These are phyloP conservation scores for Botrylloides violaceus DNA, from an alignment of 23 tunicate species.

Conservation along the genomic window DNA sequence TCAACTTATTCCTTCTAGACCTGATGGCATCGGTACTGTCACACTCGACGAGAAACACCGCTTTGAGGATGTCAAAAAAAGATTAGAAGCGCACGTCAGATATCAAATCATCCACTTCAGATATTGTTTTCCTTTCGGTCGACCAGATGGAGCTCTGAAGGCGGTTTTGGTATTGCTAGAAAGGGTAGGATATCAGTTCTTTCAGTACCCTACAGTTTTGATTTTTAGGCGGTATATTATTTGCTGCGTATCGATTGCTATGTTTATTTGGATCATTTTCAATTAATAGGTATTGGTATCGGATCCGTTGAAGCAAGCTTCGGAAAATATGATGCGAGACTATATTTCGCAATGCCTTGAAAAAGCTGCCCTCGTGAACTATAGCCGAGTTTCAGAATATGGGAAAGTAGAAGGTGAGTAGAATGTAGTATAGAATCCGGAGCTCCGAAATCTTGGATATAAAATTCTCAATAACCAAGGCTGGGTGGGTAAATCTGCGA, in stretches of 20 bases:
- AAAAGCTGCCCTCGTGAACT: constrained; percentile 93
- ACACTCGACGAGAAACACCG: constrained; percentile 79
- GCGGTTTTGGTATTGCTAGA: constrained; percentile 81
- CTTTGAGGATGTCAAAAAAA: constrained; percentile 64
- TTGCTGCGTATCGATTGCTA: no score
- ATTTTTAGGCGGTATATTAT: background rate
- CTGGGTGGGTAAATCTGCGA: no score
- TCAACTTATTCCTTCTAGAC: no score
- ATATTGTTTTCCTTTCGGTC: constrained; percentile 96
- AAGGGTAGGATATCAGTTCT: constrained; percentile 41
- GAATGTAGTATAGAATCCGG: no score
- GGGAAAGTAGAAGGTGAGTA: constrained; percentile 89
- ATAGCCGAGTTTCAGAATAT: constrained; percentile 82
- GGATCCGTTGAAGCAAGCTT: no score
- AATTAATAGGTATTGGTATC: background rate
- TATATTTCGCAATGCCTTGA: constrained; percentile 51
- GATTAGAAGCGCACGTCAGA: constrained; percentile 44
- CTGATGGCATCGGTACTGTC: constrained; percentile 91
- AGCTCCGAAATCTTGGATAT: no score
- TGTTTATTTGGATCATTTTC: no score
- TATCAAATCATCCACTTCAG: constrained; percentile 93
- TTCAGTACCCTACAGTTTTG: background rate
- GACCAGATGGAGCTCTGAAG: constrained; percentile 97
- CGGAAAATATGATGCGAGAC: no score
- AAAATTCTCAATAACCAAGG: no score